Conservation (phyloP, 1,140 invertebrate genomes). For the Macrotrachela quadricornifera region DNA sequence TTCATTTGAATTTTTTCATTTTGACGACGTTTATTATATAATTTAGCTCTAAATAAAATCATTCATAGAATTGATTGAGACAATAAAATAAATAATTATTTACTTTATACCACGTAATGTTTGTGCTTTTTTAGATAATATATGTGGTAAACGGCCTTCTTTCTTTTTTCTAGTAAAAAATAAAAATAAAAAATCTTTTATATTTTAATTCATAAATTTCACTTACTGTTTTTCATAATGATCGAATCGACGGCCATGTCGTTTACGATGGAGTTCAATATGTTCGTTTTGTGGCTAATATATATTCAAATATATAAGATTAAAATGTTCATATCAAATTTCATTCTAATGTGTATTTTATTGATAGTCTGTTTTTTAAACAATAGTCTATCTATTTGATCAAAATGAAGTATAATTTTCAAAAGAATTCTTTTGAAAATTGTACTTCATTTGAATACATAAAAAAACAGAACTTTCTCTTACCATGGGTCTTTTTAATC, state of each 20-base stretch:
- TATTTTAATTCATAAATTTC: background rate
- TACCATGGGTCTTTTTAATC: too few species aligned
- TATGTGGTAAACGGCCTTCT: constrained; percentile 73
- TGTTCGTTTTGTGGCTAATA: constrained; percentile 91
- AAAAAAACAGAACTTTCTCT: too few species aligned
- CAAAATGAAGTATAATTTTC: too few species aligned
- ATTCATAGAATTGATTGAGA: background rate
- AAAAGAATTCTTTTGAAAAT: too few species aligned
- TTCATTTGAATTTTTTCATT: constrained; percentile 98
- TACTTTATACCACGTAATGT: constrained; percentile 72
- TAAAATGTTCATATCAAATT: too few species aligned
- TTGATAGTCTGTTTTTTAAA: too few species aligned
- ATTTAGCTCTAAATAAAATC: constrained; percentile 46
- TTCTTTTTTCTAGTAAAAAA: constrained; percentile 49
- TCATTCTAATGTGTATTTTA: too few species aligned
- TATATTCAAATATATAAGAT: too few species aligned
- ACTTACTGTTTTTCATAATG: constrained; percentile 68
- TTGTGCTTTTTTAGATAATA: constrained; percentile 63
- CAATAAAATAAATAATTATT: constrained; percentile 3
- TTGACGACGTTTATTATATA: constrained; percentile 83
- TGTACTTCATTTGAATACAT: background rate
- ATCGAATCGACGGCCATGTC: constrained; percentile 80
- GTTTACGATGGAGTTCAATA: constrained; percentile 86
- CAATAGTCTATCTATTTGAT: too few species aligned
- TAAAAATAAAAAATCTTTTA: background rate